Base-by-base conservation (phyloP, 2,888 invertebrate species). In the Melanotus villosus region DNA sequence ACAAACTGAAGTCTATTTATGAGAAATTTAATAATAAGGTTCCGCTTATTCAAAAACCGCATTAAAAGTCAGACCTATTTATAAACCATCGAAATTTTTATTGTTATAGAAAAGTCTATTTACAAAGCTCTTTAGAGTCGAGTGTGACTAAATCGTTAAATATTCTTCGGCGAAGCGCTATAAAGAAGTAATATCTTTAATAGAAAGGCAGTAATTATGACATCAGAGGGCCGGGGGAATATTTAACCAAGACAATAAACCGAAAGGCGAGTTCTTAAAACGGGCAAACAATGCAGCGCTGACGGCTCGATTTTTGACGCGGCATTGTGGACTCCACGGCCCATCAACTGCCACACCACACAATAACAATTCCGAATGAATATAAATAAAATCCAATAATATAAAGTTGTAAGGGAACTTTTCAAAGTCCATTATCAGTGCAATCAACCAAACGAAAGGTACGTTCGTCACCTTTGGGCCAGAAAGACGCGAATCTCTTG, bases 351-450 rank as follows among this genome's bases (percentile, higher is more conserved):
- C 12, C 47, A 26, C n/a, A 7, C 26, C 26, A 32, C 34, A 57
- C 58, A 68, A 68, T 45, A 64, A 68, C 38, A 26, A 7, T 26
- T 26, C 26, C 26, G 3, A 3, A 7, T 3, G 57, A 56, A 68
- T 62, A 57, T 58, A 69, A 69, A 69, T 69, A 59, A 69, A 69
- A 45, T 59, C 45, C 59, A 57, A 69, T 65, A 64, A 68, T 68
- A 71, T 72, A 73, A 74, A 73, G 70, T 71, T 68, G 71, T 68
- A 71, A 73, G 62, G 59, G n/a, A n/a, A 66, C 43, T 63, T 68
- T 72, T 68, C 54, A 62, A 68, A 68, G 70, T 67, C 60, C 59
- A 74, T 73, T 75, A 75, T 72, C 70, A 68, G 60, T 68, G 47
- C 70, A 68, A 38, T 65, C 66, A 54, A 7, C 68, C 73, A 69